Conservation (phyloP, 2,888 invertebrate species). For the Dasysyrphus albostriatus region DNA sequence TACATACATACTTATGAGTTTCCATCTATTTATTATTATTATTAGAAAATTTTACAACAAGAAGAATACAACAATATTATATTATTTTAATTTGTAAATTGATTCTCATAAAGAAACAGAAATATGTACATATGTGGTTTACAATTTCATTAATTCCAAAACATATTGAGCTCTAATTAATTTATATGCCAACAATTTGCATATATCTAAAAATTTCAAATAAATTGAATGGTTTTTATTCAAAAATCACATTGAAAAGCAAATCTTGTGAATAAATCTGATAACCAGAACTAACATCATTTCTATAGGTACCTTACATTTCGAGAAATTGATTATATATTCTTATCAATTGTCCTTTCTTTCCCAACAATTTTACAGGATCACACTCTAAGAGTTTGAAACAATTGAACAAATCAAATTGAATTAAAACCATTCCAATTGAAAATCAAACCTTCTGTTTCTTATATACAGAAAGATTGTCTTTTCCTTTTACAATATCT, state of each 20-base stretch:
- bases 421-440: slow-evolving; percentile 39
- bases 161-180: background rate
- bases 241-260: background rate
- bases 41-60: too few relatives aligned
- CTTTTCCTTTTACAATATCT: background rate
- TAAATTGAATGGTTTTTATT: background rate
- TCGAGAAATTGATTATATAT: slow-evolving; percentile 6
- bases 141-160: background rate
- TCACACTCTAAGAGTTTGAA: slow-evolving; percentile 19
- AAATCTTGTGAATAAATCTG: background rate
- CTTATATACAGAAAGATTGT: background rate
- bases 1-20: too few relatives aligned
- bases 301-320: background rate
- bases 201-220: background rate
- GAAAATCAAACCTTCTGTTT: slow-evolving; percentile 32
- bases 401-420: slow-evolving; percentile 35
- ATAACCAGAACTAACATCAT: background rate
- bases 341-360: slow-evolving; percentile 11
- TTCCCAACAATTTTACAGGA: background rate
- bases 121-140: background rate
- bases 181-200: background rate
- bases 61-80: too few relatives aligned
- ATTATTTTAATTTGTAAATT: too few relatives aligned
- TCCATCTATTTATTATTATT: too few relatives aligned
- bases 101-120: background rate